phyloP scores from a whole-genome alignment of 2,888 invertebrate species.

The Plutella xylostella region DNA sequence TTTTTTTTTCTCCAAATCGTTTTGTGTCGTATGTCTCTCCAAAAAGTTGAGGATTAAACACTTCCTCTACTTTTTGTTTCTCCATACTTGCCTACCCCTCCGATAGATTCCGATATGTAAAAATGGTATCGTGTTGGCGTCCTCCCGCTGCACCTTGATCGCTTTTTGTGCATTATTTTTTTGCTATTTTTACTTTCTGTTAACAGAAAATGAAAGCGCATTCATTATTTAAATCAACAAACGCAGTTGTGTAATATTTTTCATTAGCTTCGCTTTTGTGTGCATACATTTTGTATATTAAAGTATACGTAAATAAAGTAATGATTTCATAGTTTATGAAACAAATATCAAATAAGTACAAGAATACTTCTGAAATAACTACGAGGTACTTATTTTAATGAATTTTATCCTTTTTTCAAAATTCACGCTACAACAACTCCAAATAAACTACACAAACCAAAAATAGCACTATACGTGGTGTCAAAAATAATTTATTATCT shows the following conservation, averaged over 20 bases:
- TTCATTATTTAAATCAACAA: neutral
- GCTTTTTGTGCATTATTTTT: neutral
- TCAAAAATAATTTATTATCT: slow-evolving; percentile 58
- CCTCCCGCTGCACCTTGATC: slow-evolving; percentile 5
- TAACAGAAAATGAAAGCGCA: slow-evolving; percentile 5
- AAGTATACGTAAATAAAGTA: no score
- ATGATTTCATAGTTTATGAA: neutral
- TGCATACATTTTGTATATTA: no score
- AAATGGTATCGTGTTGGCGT: slow-evolving; percentile 4
- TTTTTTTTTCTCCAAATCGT: no score
- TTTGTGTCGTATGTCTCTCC: no score
- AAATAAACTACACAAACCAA: neutral
- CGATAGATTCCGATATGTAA: slow-evolving; percentile 1
- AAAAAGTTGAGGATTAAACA: no score
- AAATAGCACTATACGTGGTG: neutral
- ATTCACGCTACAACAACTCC: neutral
- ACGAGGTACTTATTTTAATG: neutral
- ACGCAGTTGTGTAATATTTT: no score
- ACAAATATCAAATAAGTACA: neutral
- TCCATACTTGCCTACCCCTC: neutral
- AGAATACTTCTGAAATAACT: neutral
- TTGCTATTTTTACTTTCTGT: slow-evolving; percentile 1
- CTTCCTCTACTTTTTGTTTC: no score
- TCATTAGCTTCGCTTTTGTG: no score
- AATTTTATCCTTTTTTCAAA: neutral